A percentile compares a stretch with the other conserved stretches of the same genome.
Conservation (phyloP, 1,140 invertebrate species). For the Bathynomus jamesi region DNA sequence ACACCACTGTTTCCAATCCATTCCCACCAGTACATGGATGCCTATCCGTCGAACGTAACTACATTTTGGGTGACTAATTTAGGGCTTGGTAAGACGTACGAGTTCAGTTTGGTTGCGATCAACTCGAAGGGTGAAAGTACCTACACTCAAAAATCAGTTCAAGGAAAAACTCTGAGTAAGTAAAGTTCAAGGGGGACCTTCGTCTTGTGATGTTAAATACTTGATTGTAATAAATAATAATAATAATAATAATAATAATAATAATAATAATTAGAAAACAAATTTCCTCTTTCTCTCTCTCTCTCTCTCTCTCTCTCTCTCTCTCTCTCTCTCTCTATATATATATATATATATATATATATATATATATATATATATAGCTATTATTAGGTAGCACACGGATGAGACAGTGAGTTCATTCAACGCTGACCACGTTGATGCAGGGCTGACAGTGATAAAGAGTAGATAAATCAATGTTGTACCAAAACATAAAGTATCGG, state of each 20-base stretch:
- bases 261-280: background rate
- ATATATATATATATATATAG: too few species aligned
- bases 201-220: too few species aligned
- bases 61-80: constrained; percentile 61
- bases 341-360: background rate
- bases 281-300: too few species aligned
- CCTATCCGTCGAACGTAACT: constrained; percentile 62
- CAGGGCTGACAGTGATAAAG: too few species aligned
- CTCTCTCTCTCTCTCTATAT: too few species aligned
- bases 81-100: constrained; percentile 74
- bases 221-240: background rate
- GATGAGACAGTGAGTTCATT: too few species aligned
- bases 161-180: constrained; percentile 68
- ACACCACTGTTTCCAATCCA: constrained; percentile 55
- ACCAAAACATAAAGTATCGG: too few species aligned
- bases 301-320: too few species aligned
- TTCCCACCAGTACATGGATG: constrained; percentile 53
- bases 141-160: constrained; percentile 69
- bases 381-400: too few species aligned
- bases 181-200: too few species aligned
- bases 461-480: too few species aligned
- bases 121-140: constrained; percentile 78
- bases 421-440: too few species aligned
- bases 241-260: background rate
- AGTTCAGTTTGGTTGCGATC: constrained; percentile 76